Base-by-base conservation (phyloP, 2,113 vertebrate species). In the Poicephalus gulielmi region DNA sequence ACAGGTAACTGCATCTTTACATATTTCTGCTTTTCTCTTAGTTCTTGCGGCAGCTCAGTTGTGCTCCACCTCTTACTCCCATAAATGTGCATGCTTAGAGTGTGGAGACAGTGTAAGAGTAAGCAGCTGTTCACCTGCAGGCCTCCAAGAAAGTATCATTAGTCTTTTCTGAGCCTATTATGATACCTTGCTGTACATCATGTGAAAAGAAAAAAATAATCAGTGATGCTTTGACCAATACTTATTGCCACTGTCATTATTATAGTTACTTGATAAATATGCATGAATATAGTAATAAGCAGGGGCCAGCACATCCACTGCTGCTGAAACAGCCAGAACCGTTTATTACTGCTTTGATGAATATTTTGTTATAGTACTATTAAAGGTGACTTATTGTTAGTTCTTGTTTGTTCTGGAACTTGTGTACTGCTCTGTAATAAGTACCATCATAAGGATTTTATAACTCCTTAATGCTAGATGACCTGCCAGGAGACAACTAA, bases 281-380 rank as follows among this genome's bases (percentile, higher is more conserved):
- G 84, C 86, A 91, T 89, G 66, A 82, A 28, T 75, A 22, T 10
- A 47, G 35, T 68, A 70, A 88, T 44, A 83, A 88, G n/a, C 68
- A 88, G 67, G 14, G 12, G 16, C 86, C 50, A 67, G 55, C 46
- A 64, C 28, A 55, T 43, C 83, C 17, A 52, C 37, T 71, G 69
- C 47, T 87, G 92, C 52, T 84, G 30, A 16, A 86, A 90, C 33
- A 95, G 80, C 69, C 87, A 70, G 50, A 88, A 70, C 82, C 78
- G 35, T 37, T 95, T 25, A 78, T 76, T 73, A 82, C 11, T 82
- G 77, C 55, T 94, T 95, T 87, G 33, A 85, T 69, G 22, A 84
- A 13, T 82, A 87, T 85, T 92, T 95, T 96, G 91, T 86, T 92
- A 79, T 9, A 76, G 57, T 91, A 47, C 37, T 75, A 84, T 94